Conservation (phyloP, 2,888 invertebrate genomes). For the Lumbricus terrestris region DNA sequence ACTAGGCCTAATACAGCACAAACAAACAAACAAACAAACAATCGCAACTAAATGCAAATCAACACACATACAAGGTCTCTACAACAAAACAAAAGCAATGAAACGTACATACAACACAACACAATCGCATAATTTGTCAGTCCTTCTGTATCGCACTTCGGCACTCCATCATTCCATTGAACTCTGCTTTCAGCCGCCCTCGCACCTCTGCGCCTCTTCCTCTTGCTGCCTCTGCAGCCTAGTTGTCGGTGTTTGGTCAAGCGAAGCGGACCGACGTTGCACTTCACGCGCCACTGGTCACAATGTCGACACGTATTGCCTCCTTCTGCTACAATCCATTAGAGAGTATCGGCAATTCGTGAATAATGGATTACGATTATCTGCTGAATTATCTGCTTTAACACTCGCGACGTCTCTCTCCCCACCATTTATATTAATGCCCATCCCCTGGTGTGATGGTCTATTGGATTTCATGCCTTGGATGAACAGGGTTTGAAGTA, state of each 20-base stretch:
- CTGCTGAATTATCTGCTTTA: not conserved
- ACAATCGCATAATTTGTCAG: not conserved
- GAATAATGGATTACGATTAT: conserved; percentile 3
- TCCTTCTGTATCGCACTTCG: not conserved
- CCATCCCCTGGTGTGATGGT: no score
- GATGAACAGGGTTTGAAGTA: no score
- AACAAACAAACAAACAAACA: not conserved
- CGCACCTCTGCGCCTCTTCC: not conserved
- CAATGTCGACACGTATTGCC: not conserved
- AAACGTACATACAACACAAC: no score
- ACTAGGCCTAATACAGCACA: not conserved
- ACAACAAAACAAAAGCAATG: no score
- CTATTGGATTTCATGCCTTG: no score
- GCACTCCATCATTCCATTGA: not conserved
- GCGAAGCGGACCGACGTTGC: not conserved
- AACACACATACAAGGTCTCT: no score
- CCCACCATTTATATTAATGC: not conserved
- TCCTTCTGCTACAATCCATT: not conserved
- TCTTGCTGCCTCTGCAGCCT: not conserved
- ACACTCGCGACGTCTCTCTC: not conserved
- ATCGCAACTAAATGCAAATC: not conserved
- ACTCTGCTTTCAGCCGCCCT: not conserved
- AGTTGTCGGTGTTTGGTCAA: not conserved
- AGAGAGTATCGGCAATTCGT: not conserved
- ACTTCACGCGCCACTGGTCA: not conserved